These are phyloP conservation scores for Bombus fervidus DNA, from an alignment of 1,140 invertebrate genomes.

Conservation along the genomic window DNA sequence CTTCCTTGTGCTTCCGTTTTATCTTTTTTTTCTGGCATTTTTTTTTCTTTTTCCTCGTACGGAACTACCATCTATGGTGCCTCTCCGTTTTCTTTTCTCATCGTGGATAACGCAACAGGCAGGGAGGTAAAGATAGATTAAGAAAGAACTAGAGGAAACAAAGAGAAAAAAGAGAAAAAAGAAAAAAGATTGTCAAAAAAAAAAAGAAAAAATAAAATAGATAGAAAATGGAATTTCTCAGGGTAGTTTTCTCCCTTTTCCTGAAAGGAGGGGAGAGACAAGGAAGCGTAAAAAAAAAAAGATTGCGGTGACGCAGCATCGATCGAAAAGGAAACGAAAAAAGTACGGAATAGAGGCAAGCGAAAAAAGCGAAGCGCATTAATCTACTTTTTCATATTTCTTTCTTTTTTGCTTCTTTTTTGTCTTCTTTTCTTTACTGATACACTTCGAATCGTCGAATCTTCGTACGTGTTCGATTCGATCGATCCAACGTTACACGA, in stretches of 20 bases:
- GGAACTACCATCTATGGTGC: slow-evolving; percentile 38
- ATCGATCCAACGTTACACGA: slow-evolving; percentile 1
- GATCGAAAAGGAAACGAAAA: not conserved
- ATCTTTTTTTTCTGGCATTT: not conserved
- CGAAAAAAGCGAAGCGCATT: slow-evolving; percentile 56
- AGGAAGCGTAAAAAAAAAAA: not conserved
- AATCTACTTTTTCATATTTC: not conserved
- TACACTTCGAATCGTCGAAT: slow-evolving; percentile 26
- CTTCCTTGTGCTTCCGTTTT: slow-evolving; percentile 52
- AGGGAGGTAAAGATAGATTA: not conserved
- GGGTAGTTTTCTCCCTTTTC: not conserved
- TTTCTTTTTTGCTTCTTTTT: not conserved
- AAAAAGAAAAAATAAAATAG: not conserved
- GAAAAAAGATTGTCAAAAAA: not conserved
- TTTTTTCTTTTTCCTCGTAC: slow-evolving; percentile 40
- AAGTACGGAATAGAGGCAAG: slow-evolving; percentile 42
- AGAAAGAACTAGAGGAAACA: not conserved
- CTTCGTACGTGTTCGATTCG: not conserved
- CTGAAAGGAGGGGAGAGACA: not conserved
- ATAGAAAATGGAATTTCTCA: not conserved
- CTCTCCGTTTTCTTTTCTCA: slow-evolving; percentile 43
- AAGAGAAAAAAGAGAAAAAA: not conserved
- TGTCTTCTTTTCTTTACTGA: not conserved
- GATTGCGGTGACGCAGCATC: not conserved
- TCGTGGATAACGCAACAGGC: slow-evolving; percentile 4